These are phyloP conservation scores for Heliothis virescens DNA, from an alignment of 1,140 invertebrate species.

Conservation along the genomic window DNA sequence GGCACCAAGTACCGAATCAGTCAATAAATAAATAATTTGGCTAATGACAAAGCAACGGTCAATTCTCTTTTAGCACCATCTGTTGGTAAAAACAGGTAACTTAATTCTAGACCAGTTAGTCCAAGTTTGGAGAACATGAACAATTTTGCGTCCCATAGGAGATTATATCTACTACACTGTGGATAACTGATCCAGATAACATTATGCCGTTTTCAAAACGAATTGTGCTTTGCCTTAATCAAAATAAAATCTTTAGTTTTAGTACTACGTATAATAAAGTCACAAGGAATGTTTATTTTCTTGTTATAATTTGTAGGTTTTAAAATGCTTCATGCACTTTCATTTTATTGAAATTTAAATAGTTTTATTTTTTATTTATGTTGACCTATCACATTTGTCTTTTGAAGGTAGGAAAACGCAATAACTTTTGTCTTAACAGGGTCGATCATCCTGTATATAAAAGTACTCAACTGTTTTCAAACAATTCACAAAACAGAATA, in stretches of 20 bases:
- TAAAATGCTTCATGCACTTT: too few relatives aligned
- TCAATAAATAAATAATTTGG: slow-evolving; percentile 27
- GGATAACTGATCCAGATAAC: slow-evolving; percentile 27
- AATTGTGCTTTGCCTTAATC: slow-evolving; percentile 15
- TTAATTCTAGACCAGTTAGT: slow-evolving; percentile 16
- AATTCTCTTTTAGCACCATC: slow-evolving; percentile 29
- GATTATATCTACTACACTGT: too few relatives aligned
- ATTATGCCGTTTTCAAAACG: slow-evolving; percentile 21
- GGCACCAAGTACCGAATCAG: slow-evolving; percentile 22
- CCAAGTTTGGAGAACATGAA: background rate
- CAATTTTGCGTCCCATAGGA: background rate
- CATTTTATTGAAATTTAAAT: too few relatives aligned
- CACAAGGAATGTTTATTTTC: too few relatives aligned
- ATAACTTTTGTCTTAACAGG: too few relatives aligned
- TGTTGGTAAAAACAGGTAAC: slow-evolving; percentile 4
- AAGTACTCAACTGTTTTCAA: background rate
- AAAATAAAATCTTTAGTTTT: background rate
- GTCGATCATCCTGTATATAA: background rate
- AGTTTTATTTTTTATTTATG: too few relatives aligned
- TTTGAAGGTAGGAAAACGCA: too few relatives aligned
- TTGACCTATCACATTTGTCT: too few relatives aligned
- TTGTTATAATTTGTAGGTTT: too few relatives aligned
- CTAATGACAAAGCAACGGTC: slow-evolving; percentile 28
- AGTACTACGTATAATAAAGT: background rate
- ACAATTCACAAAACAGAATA: background rate